Conservation (phyloP, 2,113 vertebrate genomes). For the Xerus inauris region DNA sequence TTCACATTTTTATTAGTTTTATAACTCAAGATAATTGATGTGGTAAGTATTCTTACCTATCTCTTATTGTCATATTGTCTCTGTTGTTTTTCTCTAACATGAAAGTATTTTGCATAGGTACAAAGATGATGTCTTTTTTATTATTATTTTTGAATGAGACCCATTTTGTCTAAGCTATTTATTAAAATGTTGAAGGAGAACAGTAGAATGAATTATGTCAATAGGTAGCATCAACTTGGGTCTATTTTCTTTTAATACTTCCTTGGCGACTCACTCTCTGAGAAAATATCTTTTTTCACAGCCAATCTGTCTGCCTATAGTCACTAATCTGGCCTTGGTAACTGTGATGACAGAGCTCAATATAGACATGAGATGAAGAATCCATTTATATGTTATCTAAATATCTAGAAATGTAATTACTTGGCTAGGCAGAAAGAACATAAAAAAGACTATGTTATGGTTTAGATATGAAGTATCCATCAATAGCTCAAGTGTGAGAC, state of each 20-base stretch:
- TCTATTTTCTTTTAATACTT: constrained; percentile 17
- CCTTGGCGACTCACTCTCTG: not conserved
- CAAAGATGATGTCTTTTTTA: not conserved
- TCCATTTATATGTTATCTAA: not conserved
- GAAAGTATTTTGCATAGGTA: not conserved
- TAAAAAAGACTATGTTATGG: not conserved
- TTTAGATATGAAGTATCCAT: no score
- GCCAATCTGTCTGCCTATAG: not conserved
- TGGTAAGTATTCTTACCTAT: not conserved
- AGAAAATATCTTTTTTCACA: not conserved
- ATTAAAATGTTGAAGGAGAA: constrained; percentile 25
- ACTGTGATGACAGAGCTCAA: not conserved
- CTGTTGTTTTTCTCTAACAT: constrained; percentile 46
- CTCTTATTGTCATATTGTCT: constrained; percentile 15
- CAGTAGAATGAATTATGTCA: not conserved
- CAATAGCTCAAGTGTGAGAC: no score
- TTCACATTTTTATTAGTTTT: not conserved
- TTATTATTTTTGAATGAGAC: not conserved
- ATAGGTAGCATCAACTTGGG: not conserved
- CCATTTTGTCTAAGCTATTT: not conserved
- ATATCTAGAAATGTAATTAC: not conserved
- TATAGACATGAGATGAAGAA: not conserved
- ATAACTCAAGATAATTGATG: not conserved
- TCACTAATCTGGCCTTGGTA: not conserved
- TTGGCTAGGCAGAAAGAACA: not conserved